Percentiles rank a stretch among this genome's conserved stretches.
Conservation (phyloP, 2,888 invertebrate genomes). For the Melanargia galathea region DNA sequence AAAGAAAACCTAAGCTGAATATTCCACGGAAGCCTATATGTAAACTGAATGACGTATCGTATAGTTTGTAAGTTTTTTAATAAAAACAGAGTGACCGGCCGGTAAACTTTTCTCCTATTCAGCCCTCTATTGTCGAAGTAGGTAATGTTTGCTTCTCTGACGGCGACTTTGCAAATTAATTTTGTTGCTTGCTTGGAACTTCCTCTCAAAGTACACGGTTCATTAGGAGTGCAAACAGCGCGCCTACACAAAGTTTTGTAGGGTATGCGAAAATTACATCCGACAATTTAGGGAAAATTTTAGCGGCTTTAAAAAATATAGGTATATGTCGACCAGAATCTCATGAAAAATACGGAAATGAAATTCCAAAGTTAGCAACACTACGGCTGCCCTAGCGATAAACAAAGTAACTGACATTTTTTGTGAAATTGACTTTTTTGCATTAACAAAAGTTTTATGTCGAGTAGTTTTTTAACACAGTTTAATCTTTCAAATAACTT, state of each 20-base stretch:
- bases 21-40: too few species aligned
- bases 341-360: too few species aligned
- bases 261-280: constrained; percentile 19
- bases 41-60: background rate
- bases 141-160: constrained; percentile 35
- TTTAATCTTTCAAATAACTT: too few species aligned
- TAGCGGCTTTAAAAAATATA: background rate
- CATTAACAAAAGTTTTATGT: too few species aligned
- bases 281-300: constrained; percentile 1
- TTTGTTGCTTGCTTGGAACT: constrained; percentile 39
- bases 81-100: constrained; percentile 15
- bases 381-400: too few species aligned
- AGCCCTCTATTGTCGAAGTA: constrained; percentile 32
- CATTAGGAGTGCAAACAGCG: constrained; percentile 35
- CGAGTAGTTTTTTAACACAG: too few species aligned
- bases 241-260: constrained; percentile 31
- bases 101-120: constrained; percentile 12
- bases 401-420: too few species aligned
- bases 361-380: too few species aligned
- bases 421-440: too few species aligned
- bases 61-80: constrained; percentile 14
- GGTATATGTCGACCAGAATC: background rate
- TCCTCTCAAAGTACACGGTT: constrained; percentile 33
- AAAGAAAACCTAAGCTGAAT: too few species aligned
- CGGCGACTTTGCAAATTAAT: constrained; percentile 41